Percentiles rank a stretch among this genome's conserved stretches.
phyloP scores from a whole-genome alignment of 2,797 vertebrate species.

The Spinibarbus caldwelli region DNA sequence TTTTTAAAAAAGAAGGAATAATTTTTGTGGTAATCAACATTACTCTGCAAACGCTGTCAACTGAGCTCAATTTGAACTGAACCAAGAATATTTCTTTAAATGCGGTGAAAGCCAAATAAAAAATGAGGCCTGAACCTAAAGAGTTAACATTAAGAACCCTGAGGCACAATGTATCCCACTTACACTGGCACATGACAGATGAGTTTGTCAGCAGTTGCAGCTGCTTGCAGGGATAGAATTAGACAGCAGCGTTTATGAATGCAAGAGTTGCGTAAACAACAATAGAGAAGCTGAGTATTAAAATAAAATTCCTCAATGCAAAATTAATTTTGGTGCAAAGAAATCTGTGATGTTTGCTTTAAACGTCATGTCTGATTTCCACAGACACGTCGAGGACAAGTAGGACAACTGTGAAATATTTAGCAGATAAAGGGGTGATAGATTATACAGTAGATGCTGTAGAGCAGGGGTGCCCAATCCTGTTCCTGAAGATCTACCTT shows the following conservation, averaged over 20 bases:
- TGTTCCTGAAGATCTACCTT: background rate
- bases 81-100: background rate
- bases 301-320: slow-evolving; percentile 54
- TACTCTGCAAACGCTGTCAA: background rate
- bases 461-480: background rate
- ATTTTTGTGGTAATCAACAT: background rate
- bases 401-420: slow-evolving; percentile 25
- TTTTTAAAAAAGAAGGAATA: background rate
- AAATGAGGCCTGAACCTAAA: slow-evolving; percentile 64
- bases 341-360: slow-evolving; percentile 12
- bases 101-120: slow-evolving; percentile 52
- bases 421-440: slow-evolving; percentile 6
- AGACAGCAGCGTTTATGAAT: slow-evolving; percentile 69
- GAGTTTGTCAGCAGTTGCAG: slow-evolving; percentile 74
- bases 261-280: slow-evolving; percentile 48
- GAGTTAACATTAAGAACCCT: slow-evolving; percentile 69
- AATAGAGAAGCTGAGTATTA: slow-evolving; percentile 47
- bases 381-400: slow-evolving; percentile 2
- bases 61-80: background rate
- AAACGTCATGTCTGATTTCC: slow-evolving; percentile 18
- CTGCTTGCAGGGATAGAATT: slow-evolving; percentile 60
- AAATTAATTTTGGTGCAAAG: slow-evolving; percentile 5
- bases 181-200: slow-evolving; percentile 69
- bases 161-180: slow-evolving; percentile 60
- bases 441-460: background rate